These are phyloP conservation scores for Gobius niger DNA, from an alignment of 2,113 vertebrate genomes.

Conservation along the genomic window DNA sequence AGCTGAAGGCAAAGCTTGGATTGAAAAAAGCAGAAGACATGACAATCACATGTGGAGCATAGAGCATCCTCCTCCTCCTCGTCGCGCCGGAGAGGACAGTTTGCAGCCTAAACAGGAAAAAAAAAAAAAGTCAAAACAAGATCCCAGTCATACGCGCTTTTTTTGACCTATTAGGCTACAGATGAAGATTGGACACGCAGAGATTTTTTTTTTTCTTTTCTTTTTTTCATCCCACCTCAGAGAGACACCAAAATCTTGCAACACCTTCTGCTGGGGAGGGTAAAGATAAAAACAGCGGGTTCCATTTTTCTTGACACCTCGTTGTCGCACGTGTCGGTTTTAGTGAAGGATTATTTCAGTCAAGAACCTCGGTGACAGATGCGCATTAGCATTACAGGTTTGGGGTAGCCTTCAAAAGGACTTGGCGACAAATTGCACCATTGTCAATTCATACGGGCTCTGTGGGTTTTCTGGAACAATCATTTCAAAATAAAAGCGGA, in stretches of 20 bases:
- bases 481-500: conserved; percentile 47
- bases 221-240: conserved; percentile 57
- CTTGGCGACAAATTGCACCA: conserved; percentile 54
- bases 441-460: background rate
- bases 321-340: conserved; percentile 8
- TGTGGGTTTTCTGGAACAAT: background rate
- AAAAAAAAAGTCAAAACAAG: conserved; percentile 33
- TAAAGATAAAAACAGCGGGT: conserved; percentile 58
- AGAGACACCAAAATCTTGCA: conserved; percentile 47
- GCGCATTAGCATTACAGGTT: conserved; percentile 40
- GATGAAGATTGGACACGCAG: conserved; percentile 42
- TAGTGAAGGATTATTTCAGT: background rate
- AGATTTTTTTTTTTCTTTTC: conserved; percentile 62
- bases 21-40: conserved; percentile 88
- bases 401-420: conserved; percentile 11
- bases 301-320: conserved; percentile 35
- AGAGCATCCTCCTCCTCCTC: conserved; percentile 78
- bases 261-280: conserved; percentile 55
- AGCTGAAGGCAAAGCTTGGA: conserved; percentile 91
- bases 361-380: conserved; percentile 21
- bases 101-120: conserved; percentile 28
- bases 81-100: conserved; percentile 52
- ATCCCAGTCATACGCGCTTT: conserved; percentile 46
- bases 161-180: conserved; percentile 23
- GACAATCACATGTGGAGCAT: conserved; percentile 75